Conservation (phyloP, 1,140 invertebrate species). For the Pogonognathellus flavescens region DNA sequence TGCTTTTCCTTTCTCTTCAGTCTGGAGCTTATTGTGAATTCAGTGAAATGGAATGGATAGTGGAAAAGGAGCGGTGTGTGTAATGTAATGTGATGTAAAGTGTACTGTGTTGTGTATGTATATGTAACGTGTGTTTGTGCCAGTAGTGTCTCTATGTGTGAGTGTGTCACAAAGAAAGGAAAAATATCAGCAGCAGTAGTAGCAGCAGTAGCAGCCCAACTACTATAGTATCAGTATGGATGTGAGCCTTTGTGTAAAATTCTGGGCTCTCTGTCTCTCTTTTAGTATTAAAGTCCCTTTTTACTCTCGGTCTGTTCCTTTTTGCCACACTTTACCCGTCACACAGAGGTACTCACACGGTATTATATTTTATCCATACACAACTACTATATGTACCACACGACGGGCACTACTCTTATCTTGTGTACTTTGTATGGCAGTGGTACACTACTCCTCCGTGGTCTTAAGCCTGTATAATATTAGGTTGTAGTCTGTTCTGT, state of each 20-base stretch:
- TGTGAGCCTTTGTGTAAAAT: slow-evolving; percentile 10
- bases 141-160: not conserved
- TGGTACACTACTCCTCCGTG: no score
- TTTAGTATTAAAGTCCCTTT: not conserved
- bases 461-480: no score
- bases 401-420: no score
- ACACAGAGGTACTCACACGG: no score
- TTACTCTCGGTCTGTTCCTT: no score
- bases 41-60: not conserved
- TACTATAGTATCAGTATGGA: no score
- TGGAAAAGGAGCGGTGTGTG: not conserved
- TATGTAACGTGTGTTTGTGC: no score
- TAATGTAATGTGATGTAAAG: slow-evolving; percentile 12
- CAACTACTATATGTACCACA: no score
- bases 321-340: no score
- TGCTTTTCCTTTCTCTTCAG: not conserved
- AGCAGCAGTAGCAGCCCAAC: no score
- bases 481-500: no score
- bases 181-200: not conserved
- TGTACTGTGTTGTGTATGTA: not conserved
- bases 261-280: slow-evolving; percentile 6
- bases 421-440: no score
- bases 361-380: not conserved
- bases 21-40: slow-evolving; percentile 36
- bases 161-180: not conserved